These are phyloP conservation scores for Agrilus biguttatus DNA, from an alignment of 2,888 invertebrate genomes.

Conservation along the genomic window DNA sequence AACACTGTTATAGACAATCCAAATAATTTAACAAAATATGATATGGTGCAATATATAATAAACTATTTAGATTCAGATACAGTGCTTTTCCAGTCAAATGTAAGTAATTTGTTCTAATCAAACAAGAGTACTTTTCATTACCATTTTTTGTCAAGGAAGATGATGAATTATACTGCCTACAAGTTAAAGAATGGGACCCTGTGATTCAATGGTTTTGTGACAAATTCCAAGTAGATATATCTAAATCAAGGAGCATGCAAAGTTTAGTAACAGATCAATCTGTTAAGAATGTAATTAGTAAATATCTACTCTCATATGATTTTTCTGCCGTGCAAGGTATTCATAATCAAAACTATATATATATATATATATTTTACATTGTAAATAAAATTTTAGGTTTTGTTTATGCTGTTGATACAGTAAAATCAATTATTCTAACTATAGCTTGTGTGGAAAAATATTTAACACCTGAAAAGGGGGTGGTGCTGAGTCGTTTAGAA, in stretches of 20 bases:
- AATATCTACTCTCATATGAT: slow-evolving; percentile 69
- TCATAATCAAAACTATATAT: slow-evolving; percentile 6
- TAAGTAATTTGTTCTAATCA: slow-evolving; percentile 29
- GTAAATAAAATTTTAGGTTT: slow-evolving; percentile 45
- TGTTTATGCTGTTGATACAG: slow-evolving; percentile 70
- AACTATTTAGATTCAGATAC: slow-evolving; percentile 76
- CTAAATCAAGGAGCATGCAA: slow-evolving; percentile 55
- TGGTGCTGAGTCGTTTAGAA: slow-evolving; percentile 72
- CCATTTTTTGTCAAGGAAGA: slow-evolving; percentile 43
- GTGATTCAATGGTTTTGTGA: slow-evolving; percentile 80
- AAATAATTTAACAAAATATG: slow-evolving; percentile 56
- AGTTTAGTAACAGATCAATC: slow-evolving; percentile 49
- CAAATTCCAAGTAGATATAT: slow-evolving; percentile 56
- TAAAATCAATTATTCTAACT: slow-evolving; percentile 82
- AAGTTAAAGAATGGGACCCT: slow-evolving; percentile 79
- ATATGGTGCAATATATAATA: slow-evolving; percentile 62
- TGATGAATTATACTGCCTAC: slow-evolving; percentile 58
- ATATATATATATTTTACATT: slow-evolving; percentile 2
- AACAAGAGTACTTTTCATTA: too few relatives aligned
- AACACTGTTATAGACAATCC: slow-evolving; percentile 92
- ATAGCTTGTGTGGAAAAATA: slow-evolving; percentile 68
- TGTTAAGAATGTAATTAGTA: slow-evolving; percentile 53
- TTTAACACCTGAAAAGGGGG: slow-evolving; percentile 67
- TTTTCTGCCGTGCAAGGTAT: slow-evolving; percentile 72
- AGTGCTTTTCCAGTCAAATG: slow-evolving; percentile 59